Evolutionary conservation across 23 tunicate genomes (phyloP).

Genomic region (Trididemnum nubilum): DNA sequence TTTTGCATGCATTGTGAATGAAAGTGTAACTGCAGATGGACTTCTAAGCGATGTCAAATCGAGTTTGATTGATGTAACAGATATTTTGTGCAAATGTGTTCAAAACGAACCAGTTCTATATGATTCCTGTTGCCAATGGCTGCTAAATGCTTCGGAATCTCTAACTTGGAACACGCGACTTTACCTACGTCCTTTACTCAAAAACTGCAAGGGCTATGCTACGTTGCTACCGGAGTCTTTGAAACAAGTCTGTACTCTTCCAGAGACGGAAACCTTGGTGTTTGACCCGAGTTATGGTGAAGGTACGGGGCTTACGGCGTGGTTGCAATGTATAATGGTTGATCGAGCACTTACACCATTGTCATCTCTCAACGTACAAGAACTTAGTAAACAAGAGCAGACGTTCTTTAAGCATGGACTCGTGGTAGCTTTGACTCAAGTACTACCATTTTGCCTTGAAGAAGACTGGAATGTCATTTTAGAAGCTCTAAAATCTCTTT

Average conservation of each 20-base stretch:
- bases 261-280: not conserved
- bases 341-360: slow-evolving; percentile 33
- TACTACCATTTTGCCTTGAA: slow-evolving; percentile 44
- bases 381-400: slow-evolving; percentile 13
- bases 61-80: not conserved
- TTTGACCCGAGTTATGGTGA: slow-evolving; percentile 37
- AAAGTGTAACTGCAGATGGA: not conserved
- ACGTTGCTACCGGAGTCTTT: slow-evolving; percentile 1
- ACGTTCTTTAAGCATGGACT: slow-evolving; percentile 35
- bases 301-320: slow-evolving; percentile 49
- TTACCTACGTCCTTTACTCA: slow-evolving; percentile 11
- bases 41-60: not conserved
- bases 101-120: no score
- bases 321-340: slow-evolving; percentile 42
- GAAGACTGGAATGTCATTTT: slow-evolving; percentile 37
- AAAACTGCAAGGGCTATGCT: not conserved
- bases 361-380: not conserved
- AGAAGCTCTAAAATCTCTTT: slow-evolving; percentile 26
- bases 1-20: slow-evolving; percentile 13
- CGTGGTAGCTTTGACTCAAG: slow-evolving; percentile 43
- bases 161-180: slow-evolving; percentile 15
- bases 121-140: not conserved
- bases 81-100: not conserved
- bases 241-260: not conserved
- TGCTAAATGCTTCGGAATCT: not conserved